phyloP scores from a whole-genome alignment of 1,140 invertebrate species.

The Eriocheir sinensis region DNA sequence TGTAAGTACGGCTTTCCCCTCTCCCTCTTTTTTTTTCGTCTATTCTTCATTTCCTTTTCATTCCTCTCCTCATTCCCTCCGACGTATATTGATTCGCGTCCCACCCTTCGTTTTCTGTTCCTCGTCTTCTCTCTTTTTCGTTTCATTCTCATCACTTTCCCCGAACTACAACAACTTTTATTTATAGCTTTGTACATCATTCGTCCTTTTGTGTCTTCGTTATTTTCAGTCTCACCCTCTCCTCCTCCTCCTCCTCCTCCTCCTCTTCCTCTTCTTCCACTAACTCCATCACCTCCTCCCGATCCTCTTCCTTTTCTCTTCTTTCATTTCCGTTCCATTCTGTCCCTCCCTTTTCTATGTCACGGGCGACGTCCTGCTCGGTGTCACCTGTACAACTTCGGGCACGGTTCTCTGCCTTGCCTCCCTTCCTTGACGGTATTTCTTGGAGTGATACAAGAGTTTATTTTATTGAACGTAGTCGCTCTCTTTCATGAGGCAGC shows the following conservation, averaged over 20 bases:
- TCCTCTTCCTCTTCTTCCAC: not conserved
- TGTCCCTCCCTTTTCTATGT: not conserved
- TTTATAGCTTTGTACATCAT: no score
- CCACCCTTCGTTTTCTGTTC: not conserved
- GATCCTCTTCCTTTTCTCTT: not conserved
- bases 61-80: not conserved
- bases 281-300: not conserved
- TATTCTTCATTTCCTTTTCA: no score
- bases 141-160: not conserved
- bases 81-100: not conserved
- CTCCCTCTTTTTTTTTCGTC: no score
- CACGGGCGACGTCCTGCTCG: not conserved
- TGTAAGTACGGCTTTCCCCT: no score
- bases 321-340: not conserved
- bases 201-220: no score
- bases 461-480: conserved; percentile 55
- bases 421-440: conserved; percentile 43
- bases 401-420: not conserved
- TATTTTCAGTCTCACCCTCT: no score
- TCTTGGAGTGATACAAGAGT: conserved; percentile 46
- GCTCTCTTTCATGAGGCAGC: conserved; percentile 27
- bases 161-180: no score
- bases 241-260: not conserved
- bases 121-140: not conserved
- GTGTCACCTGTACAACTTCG: conserved; percentile 49